Conservation (phyloP, 1,140 invertebrate species). For the Drosophila triauraria region DNA sequence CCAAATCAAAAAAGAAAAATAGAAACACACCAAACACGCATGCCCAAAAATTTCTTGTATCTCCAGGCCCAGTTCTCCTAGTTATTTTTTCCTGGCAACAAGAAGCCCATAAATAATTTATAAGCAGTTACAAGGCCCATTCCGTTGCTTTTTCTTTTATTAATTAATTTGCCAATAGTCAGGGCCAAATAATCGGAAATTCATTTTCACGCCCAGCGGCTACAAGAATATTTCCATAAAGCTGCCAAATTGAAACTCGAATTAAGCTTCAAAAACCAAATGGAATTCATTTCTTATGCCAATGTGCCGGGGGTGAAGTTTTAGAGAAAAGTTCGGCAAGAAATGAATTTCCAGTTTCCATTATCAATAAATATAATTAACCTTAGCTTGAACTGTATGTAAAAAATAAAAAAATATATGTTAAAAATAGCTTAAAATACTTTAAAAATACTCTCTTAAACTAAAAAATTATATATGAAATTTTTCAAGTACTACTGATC, state of each 20-base stretch:
- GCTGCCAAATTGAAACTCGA: constrained; percentile 13
- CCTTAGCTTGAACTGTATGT: neutral
- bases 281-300: constrained; percentile 17
- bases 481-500: neutral
- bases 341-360: neutral
- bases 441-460: too few relatives aligned
- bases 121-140: neutral
- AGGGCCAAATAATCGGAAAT: constrained; percentile 17
- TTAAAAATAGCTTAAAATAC: too few relatives aligned
- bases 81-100: neutral
- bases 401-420: neutral
- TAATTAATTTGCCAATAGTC: constrained; percentile 30
- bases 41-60: constrained; percentile 17
- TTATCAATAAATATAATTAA: too few relatives aligned
- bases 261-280: constrained; percentile 15
- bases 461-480: too few relatives aligned
- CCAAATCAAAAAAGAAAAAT: constrained; percentile 35
- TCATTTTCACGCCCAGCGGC: constrained; percentile 18
- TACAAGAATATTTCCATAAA: constrained; percentile 14
- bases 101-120: constrained; percentile 30
- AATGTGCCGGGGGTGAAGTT: neutral
- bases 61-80: too few relatives aligned
- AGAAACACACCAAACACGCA: constrained; percentile 33
- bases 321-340: neutral
- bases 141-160: neutral